These are phyloP conservation scores for Lucilia cuprina DNA, from an alignment of 1,140 invertebrate species.

Conservation along the genomic window DNA sequence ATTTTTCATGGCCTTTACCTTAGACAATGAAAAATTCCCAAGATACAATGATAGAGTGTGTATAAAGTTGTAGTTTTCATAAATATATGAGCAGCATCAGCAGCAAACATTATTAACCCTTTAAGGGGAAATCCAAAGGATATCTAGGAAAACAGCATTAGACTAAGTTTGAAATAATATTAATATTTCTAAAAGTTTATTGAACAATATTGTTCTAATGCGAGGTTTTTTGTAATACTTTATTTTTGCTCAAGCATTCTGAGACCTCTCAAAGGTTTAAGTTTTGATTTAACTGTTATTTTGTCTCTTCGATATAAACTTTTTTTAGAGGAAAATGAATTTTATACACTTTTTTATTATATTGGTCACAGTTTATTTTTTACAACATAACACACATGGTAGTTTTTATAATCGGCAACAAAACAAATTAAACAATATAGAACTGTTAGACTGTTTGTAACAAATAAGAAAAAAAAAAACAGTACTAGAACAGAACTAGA, in stretches of 20 bases:
- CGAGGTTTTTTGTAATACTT: too few relatives aligned
- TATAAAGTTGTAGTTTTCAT: slow-evolving; percentile 3
- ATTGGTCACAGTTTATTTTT: slow-evolving; percentile 28
- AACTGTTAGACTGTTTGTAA: too few relatives aligned
- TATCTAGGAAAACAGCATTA: not conserved
- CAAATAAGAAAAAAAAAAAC: too few relatives aligned
- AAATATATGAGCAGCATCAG: not conserved
- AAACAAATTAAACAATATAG: too few relatives aligned
- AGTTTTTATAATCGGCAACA: too few relatives aligned
- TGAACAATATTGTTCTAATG: not conserved
- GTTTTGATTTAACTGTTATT: slow-evolving; percentile 12
- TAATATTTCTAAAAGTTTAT: too few relatives aligned
- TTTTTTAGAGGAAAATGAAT: not conserved
- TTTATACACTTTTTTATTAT: slow-evolving; percentile 22
- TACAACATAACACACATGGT: too few relatives aligned
- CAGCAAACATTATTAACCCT: slow-evolving; percentile 6
- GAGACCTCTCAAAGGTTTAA: not conserved
- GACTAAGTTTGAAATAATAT: not conserved
- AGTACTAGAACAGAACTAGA: too few relatives aligned
- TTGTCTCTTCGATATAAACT: not conserved
- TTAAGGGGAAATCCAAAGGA: not conserved
- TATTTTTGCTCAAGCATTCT: not conserved
- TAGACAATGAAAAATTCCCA: slow-evolving; percentile 27
- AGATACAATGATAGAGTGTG: slow-evolving; percentile 9
- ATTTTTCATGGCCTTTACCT: slow-evolving; percentile 22